Percentiles rank a stretch among this genome's conserved stretches.
Conservation (phyloP, 2,797 vertebrate species). For the Erethizon dorsatum region DNA sequence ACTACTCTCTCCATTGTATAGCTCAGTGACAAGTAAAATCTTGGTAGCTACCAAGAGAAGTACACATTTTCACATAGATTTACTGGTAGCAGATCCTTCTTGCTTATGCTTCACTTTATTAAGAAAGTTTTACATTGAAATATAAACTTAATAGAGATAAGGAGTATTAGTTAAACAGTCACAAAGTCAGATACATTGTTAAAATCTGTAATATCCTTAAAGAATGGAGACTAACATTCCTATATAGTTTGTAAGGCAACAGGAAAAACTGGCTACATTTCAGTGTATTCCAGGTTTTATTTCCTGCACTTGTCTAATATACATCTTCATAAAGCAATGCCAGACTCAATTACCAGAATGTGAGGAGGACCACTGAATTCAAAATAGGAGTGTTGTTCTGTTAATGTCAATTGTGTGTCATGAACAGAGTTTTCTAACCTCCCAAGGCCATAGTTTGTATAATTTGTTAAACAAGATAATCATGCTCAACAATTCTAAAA, state of each 20-base stretch:
- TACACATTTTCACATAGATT: conserved; percentile 72
- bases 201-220: conserved; percentile 53
- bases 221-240: not conserved
- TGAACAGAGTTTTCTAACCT: conserved; percentile 40
- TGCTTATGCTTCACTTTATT: conserved; percentile 64
- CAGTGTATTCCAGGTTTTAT: not conserved
- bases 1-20: conserved; percentile 64
- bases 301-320: not conserved
- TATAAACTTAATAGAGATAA: conserved; percentile 49
- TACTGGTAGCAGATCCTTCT: not conserved
- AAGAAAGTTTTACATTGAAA: conserved; percentile 77
- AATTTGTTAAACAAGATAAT: conserved; percentile 28
- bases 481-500: not conserved
- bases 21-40: conserved; percentile 69
- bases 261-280: conserved; percentile 1
- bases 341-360: not conserved
- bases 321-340: not conserved
- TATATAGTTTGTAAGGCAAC: not conserved
- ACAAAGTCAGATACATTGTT: conserved; percentile 64
- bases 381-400: not conserved
- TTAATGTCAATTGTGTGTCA: not conserved
- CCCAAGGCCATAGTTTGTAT: not conserved
- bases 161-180: conserved; percentile 59
- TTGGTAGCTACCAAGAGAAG: conserved; percentile 66
- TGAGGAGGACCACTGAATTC: not conserved